These are phyloP conservation scores for Petrocephalus zakoni DNA, from an alignment of 2,113 vertebrate species.

Conservation along the genomic window DNA sequence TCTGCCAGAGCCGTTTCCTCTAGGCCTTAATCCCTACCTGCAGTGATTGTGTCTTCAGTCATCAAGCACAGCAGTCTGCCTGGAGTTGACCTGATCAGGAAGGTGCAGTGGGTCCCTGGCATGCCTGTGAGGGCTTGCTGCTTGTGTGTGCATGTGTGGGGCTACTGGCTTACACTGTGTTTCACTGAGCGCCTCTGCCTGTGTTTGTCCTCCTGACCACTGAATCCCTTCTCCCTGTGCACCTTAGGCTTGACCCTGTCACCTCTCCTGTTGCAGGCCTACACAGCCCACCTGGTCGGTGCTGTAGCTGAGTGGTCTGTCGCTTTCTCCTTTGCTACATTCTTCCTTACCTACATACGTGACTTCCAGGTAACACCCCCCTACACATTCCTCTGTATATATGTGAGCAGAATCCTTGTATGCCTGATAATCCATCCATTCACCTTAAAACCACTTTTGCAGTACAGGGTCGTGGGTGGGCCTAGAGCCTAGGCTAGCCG, in stretches of 20 bases:
- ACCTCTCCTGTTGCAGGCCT: conserved; percentile 62
- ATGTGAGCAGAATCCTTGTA: background rate
- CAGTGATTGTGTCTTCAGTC: conserved; percentile 81
- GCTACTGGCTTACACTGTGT: background rate
- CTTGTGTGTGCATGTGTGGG: background rate
- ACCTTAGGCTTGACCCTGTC: background rate
- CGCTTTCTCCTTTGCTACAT: conserved; percentile 84
- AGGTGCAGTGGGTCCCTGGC: conserved; percentile 77
- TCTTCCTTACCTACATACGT: conserved; percentile 88
- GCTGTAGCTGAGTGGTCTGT: conserved; percentile 82
- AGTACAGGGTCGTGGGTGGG: background rate
- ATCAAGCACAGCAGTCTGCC: conserved; percentile 70
- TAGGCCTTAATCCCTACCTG: conserved; percentile 54
- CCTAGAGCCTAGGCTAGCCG: too few relatives aligned
- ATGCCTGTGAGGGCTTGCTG: conserved; percentile 65
- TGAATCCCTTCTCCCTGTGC: background rate
- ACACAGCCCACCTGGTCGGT: conserved; percentile 72
- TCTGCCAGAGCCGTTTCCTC: background rate
- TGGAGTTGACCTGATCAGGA: conserved; percentile 65
- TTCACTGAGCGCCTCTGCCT: background rate
- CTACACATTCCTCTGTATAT: background rate
- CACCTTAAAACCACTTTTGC: background rate
- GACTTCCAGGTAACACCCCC: conserved; percentile 79
- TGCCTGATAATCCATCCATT: background rate
- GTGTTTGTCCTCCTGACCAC: background rate